Evolutionary conservation across 2,888 invertebrate species (phyloP), one percentile per base, ranked within the genome.

Genomic region (Plebejus anna): DNA sequence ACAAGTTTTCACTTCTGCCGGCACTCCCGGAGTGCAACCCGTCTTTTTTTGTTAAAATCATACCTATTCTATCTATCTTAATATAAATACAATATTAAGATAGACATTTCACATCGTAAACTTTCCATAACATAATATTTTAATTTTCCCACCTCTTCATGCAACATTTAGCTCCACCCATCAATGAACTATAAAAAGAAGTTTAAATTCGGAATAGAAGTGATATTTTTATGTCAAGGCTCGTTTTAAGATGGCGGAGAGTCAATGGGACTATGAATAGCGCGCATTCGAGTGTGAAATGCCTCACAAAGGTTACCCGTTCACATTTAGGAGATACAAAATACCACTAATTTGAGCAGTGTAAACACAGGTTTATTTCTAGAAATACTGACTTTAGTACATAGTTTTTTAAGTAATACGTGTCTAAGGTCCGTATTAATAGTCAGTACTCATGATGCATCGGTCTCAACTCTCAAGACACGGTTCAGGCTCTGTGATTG

Each of bases 301-400:
- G 76, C 75, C 76, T 76, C 76, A 81, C 55, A 55, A 81, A 81
- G 81, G 81, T 80, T 78, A 73, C 72, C 55, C 71, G 72, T 75
- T 80, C 79, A 79, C 80, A 80, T 80, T 81, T 80, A 72, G 78
- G 76, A 76, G 78, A 77, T 80, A 79, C 77, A 78, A 80, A 77
- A 77, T 80, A 77, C 77, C 55, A 51, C 55, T 73, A 32, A 73
- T 73, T 55, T 6, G 32, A 55, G 28, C 16, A 16, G 55, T 32
- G 51, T 73, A 32, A 72, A 36, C 9, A 32, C 13, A 66, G 28
- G 11, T 59, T 22, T 9, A 47, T 47, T 55, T 55, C 55, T 16
- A 55, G 55, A 16, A 3, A 55, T 16, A 55, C 16, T 47, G 47
- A 11, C 3, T 55, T 55, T 55, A 51, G 55, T 4, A 55, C 13